phyloP scores from a whole-genome alignment of 2,888 invertebrate species.

The Asteroscopus sphinx region DNA sequence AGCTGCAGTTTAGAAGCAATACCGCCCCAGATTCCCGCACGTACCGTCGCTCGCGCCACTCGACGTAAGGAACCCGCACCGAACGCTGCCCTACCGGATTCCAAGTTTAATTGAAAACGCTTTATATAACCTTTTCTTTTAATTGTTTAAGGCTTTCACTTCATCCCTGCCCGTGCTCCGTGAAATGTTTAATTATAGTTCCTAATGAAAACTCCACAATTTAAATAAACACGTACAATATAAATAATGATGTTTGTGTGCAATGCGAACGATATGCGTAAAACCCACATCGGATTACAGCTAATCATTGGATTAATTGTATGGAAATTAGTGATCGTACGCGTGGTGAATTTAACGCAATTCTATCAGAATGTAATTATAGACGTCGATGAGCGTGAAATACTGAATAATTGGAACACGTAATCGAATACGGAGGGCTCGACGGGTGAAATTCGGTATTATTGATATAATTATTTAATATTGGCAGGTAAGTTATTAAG shows the following conservation, averaged over 20 bases:
- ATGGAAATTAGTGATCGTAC: constrained; percentile 83
- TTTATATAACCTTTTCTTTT: constrained; percentile 82
- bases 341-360: constrained; percentile 82
- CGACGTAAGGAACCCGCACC: constrained; percentile 73
- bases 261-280: constrained; percentile 67
- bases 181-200: constrained; percentile 68
- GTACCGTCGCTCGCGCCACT: constrained; percentile 59
- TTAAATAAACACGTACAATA: constrained; percentile 60
- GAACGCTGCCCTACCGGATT: constrained; percentile 75
- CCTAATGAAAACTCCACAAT: constrained; percentile 60
- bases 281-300: constrained; percentile 76
- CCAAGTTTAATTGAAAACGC: constrained; percentile 87
- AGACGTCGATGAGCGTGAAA: constrained; percentile 84
- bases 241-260: constrained; percentile 60
- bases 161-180: constrained; percentile 58
- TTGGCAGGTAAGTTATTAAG: constrained; percentile 34
- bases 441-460: constrained; percentile 45
- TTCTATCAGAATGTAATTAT: constrained; percentile 87
- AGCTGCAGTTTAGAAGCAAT: constrained; percentile 71
- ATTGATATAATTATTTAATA: constrained; percentile 53
- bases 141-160: constrained; percentile 75
- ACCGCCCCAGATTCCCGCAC: constrained; percentile 76
- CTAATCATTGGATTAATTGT: constrained; percentile 86
- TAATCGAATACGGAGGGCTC: constrained; percentile 60
- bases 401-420: constrained; percentile 81